These are phyloP conservation scores for Cepaea hortensis DNA, from an alignment of 2,888 invertebrate genomes.

Conservation along the genomic window DNA sequence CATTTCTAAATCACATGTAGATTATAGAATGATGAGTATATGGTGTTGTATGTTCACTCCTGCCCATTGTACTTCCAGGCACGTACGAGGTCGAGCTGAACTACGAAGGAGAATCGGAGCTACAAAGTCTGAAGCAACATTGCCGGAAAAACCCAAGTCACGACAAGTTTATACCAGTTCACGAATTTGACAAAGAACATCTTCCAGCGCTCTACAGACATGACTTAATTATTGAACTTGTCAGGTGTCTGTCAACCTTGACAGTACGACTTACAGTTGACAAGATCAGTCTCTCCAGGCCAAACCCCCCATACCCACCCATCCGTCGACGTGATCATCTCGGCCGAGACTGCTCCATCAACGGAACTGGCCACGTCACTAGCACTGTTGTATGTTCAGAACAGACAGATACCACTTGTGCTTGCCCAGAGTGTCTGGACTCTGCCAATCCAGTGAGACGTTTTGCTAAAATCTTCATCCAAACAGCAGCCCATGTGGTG, in stretches of 20 bases:
- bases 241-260: neutral
- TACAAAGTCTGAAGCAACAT: neutral
- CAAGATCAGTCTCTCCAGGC: neutral
- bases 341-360: neutral
- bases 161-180: neutral
- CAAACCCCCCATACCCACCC: neutral
- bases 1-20: no score
- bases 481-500: slow-evolving; percentile 5
- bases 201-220: neutral
- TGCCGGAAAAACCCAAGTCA: neutral
- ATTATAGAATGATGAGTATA: no score
- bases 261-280: neutral
- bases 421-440: neutral
- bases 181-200: neutral
- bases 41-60: no score
- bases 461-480: neutral
- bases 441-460: neutral
- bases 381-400: neutral
- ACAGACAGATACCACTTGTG: neutral
- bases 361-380: neutral
- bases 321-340: neutral
- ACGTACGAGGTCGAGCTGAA: neutral
- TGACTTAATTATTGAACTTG: neutral
- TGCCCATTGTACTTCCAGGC: neutral
- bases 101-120: neutral